phyloP scores from a whole-genome alignment of 64 coral and sea anemone species.

The Stylophora pistillata region DNA sequence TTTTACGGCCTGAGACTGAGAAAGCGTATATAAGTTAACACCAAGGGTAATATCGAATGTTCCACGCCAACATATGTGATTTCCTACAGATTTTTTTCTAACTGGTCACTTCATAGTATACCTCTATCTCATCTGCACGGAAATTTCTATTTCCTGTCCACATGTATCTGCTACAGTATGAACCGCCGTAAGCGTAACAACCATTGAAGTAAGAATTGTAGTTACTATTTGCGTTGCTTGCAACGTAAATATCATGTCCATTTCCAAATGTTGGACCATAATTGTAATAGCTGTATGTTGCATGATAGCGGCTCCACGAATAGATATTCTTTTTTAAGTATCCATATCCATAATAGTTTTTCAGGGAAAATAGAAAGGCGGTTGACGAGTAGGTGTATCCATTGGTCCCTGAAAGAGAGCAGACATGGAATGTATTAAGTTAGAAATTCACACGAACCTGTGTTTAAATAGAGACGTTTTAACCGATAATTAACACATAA shows the following conservation, averaged over 20 bases:
- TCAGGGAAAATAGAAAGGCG: slow-evolving; percentile 24
- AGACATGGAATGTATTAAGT: too few relatives aligned
- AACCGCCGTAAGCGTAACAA: neutral
- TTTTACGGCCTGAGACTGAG: too few relatives aligned
- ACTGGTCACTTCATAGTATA: slow-evolving; percentile 26
- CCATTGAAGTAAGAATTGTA: neutral
- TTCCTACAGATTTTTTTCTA: too few relatives aligned
- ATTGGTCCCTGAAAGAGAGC: too few relatives aligned
- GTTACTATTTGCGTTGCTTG: neutral
- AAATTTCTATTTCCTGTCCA: neutral
- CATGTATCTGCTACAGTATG: neutral
- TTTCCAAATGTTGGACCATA: slow-evolving; percentile 47
- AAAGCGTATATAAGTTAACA: too few relatives aligned
- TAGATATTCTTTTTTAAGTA: neutral
- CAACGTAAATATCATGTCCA: slow-evolving; percentile 22
- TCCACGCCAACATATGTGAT: too few relatives aligned
- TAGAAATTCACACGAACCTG: too few relatives aligned
- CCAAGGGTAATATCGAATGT: too few relatives aligned
- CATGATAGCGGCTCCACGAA: neutral
- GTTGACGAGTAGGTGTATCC: neutral
- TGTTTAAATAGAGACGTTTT: too few relatives aligned
- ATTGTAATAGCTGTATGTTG: neutral
- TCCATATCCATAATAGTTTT: slow-evolving; percentile 14
- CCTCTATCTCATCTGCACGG: slow-evolving; percentile 20
- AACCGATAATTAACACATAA: too few relatives aligned